These are phyloP conservation scores for Anthopleura sola DNA, from an alignment of 64 coral and sea anemone species.

Conservation along the genomic window DNA sequence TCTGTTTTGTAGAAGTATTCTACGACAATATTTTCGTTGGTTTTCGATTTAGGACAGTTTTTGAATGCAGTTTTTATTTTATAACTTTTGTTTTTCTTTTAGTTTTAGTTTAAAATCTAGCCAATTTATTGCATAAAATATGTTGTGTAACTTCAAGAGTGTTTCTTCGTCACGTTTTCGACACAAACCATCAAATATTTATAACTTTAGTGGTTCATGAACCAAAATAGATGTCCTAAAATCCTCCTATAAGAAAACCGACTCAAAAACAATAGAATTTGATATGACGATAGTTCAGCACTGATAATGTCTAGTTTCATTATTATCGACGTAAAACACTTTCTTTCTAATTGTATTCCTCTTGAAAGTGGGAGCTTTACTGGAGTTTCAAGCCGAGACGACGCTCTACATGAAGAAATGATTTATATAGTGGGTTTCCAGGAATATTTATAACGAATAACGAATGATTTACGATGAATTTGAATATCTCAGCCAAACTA, in stretches of 20 bases:
- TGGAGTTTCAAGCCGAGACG: not conserved
- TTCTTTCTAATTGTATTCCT: not conserved
- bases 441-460: not conserved
- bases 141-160: not conserved
- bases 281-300: not conserved
- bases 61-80: too few species aligned
- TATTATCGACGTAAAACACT: not conserved
- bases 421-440: not conserved
- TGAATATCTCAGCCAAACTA: conserved; percentile 75
- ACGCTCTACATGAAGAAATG: not conserved
- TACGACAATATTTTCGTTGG: too few species aligned
- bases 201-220: not conserved
- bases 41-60: too few species aligned
- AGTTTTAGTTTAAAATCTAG: too few species aligned
- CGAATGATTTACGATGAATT: conserved; percentile 17
- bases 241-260: not conserved
- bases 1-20: too few species aligned
- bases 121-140: too few species aligned
- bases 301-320: not conserved
- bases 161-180: not conserved
- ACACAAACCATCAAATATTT: conserved; percentile 1
- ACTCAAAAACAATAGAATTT: not conserved
- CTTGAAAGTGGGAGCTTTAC: not conserved
- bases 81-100: not conserved
- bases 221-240: not conserved